A percentile compares a stretch with the other conserved stretches of the same genome.
Conservation (phyloP, 1,140 invertebrate genomes). For the Drosophila persimilis region DNA sequence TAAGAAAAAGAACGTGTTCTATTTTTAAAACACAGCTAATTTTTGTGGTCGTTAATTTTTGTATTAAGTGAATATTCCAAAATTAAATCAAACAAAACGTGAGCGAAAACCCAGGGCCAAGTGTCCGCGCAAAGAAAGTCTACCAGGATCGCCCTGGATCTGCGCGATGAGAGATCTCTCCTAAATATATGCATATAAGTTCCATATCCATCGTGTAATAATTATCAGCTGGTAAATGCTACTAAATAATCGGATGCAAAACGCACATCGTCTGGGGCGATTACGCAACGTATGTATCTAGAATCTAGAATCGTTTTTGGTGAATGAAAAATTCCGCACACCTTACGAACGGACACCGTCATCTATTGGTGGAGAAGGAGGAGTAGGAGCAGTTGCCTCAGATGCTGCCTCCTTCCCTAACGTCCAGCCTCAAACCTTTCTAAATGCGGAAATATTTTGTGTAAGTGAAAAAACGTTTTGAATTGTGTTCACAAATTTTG, state of each 20-base stretch:
- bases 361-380: conserved; percentile 17
- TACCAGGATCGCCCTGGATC: not conserved
- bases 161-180: not conserved
- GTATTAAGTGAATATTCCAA: conserved; percentile 59
- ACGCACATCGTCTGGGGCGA: conserved; percentile 25
- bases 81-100: conserved; percentile 32
- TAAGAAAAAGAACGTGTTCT: conserved; percentile 68
- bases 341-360: conserved; percentile 31
- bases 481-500: conserved; percentile 46
- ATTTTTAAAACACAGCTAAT: conserved; percentile 82
- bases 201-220: conserved; percentile 3
- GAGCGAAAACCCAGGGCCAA: conserved; percentile 1
- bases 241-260: conserved; percentile 1
- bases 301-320: conserved; percentile 36
- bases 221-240: conserved; percentile 3
- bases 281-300: conserved; percentile 64
- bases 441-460: conserved; percentile 77
- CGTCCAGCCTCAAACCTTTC: conserved; percentile 70
- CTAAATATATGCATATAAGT: not conserved
- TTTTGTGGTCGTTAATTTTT: conserved; percentile 65
- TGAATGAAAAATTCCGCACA: conserved; percentile 59
- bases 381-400: conserved; percentile 44
- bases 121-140: conserved; percentile 7
- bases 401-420: conserved; percentile 48
- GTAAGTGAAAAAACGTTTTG: conserved; percentile 55